Conservation (phyloP, 2,113 vertebrate genomes). For the Corythoichthys intestinalis region DNA sequence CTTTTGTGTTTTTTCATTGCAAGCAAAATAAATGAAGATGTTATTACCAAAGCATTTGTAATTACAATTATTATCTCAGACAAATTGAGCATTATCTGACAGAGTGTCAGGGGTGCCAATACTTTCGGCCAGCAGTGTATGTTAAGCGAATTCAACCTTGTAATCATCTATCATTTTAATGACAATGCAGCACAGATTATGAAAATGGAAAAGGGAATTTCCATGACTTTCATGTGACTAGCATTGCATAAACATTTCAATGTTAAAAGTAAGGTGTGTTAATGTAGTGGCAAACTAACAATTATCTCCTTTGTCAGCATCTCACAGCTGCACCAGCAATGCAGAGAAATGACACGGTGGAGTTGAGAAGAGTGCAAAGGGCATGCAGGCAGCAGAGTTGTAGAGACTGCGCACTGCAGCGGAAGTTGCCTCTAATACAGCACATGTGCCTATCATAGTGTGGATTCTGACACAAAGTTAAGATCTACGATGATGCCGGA, state of each 20-base stretch:
- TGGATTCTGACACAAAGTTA: conserved; percentile 3
- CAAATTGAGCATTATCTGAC: too few relatives aligned
- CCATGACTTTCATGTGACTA: background rate
- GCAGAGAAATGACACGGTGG: conserved; percentile 42
- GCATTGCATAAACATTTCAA: background rate
- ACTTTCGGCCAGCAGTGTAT: too few relatives aligned
- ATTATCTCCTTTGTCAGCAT: conserved; percentile 41
- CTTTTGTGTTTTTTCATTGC: too few relatives aligned
- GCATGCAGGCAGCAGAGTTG: conserved; percentile 14
- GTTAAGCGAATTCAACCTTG: conserved; percentile 1
- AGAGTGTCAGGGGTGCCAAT: too few relatives aligned
- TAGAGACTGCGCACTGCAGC: conserved; percentile 14
- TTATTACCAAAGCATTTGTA: too few relatives aligned
- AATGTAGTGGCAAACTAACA: conserved; percentile 7
- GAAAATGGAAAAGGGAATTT: background rate
- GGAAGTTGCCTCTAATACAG: conserved; percentile 2
- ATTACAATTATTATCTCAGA: too few relatives aligned
- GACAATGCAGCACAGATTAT: background rate
- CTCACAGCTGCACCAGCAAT: conserved; percentile 45
- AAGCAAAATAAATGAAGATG: too few relatives aligned
- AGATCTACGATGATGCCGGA: background rate
- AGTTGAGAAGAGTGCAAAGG: conserved; percentile 4
- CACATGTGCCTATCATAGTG: background rate
- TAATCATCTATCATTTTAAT: too few relatives aligned
- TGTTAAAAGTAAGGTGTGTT: background rate